Evolutionary conservation across 2,113 vertebrate genomes (phyloP), one percentile per base, ranked within the genome.

Genomic region (Globicephala melas): DNA sequence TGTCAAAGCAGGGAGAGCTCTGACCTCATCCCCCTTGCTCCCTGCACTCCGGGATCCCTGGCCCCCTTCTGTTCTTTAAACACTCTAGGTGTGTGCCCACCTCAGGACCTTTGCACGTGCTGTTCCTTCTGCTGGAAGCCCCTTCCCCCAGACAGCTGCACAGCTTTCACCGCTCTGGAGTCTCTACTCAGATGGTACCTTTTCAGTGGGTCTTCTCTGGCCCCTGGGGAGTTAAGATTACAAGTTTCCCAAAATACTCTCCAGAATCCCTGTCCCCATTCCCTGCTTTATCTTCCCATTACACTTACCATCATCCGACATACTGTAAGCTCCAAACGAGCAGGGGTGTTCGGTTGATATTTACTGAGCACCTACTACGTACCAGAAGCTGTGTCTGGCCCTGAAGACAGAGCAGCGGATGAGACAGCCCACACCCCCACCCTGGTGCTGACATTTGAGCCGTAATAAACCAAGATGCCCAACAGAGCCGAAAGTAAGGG

Each of bases 261-360:
- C 21, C n/a, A 10, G 55, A 6, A 12, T 26, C 76, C 62, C 87
- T 7, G 11, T 11, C 60, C 31, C 76, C 7, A 3, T 7, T 18
- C 14, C 38, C 44, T 77, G 41, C 28, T 17, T 13, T 8, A 8
- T 36, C 70, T 74, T 26, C 44, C 10, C 67, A 38, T 10, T 21
- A 1, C 7, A 5, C 20, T 11, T 28, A 38, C 25, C 44, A 33
- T 36, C 89, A 14, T 4, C 55, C 18, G 8, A 44, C 23, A 17
- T 1, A 9, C 65, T 1, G 1, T 11, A 31, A 79, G 76, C 33
- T 7, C 12, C 88, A 14, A 0, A 15, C 0, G 2, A 28, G 23
- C 50, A 17, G 8, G 33, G 36, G 55, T 6, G 7, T 26, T 2
- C 14, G 77, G 13, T 44, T 79, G 93, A 41, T 58, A 20, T 15